These are phyloP conservation scores for Bambusicola thoracicus DNA, from an alignment of 2,113 vertebrate species.

Conservation along the genomic window DNA sequence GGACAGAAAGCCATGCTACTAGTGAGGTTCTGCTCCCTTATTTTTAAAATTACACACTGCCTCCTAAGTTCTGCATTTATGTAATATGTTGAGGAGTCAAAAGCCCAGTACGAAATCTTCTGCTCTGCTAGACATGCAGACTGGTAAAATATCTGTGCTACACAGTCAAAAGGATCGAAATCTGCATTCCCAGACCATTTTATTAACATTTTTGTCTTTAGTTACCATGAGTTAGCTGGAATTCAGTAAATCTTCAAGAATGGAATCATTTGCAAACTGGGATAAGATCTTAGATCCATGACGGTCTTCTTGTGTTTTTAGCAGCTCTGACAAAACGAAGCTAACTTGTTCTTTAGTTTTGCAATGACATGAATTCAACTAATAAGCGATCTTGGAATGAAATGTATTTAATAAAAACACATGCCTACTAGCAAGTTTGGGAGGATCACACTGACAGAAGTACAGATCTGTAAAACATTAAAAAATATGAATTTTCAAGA, in stretches of 20 bases:
- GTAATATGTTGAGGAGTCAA: not conserved
- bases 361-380: not conserved
- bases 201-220: not conserved
- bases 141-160: not conserved
- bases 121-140: not conserved
- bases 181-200: not conserved
- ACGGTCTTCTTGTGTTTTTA: not conserved
- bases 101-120: not conserved
- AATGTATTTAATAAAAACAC: not conserved
- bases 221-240: not conserved
- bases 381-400: not conserved
- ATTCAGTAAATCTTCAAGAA: not conserved
- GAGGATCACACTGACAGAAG: not conserved
- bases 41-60: not conserved
- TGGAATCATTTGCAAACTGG: not conserved
- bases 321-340: not conserved
- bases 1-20: not conserved
- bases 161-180: not conserved
- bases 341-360: not conserved
- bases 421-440: not conserved
- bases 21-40: not conserved
- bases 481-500: not conserved
- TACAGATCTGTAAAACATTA: not conserved
- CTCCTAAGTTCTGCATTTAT: not conserved
- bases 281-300: not conserved